Evolutionary conservation across 2,113 vertebrate species (phyloP), one percentile per base, ranked within the genome.

Genomic region (Scophthalmus maximus): DNA sequence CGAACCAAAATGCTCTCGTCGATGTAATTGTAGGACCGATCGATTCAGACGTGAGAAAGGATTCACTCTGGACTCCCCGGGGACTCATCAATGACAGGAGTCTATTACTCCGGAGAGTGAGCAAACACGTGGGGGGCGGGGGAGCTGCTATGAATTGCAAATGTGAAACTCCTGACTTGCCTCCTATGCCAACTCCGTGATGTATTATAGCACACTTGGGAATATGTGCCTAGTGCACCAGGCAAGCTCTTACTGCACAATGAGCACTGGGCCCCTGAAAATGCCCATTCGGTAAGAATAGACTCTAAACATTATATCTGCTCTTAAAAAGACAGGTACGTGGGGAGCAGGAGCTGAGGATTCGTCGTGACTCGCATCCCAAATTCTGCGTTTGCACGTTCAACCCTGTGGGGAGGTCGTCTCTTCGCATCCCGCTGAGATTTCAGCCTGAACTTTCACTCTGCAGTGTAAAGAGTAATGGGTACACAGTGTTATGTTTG

Each of bases 21-120:
- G 61, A 81, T 89, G 85, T 83, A 86, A 90, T 91, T 92, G 78
- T 77, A 32, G 78, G 82, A 81, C 60, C 46, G 62, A 85, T 92
- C 89, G 22, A 92, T 91, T 73, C 42, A 25, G 76, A 79, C 65
- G 68, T 75, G 81, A 79, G 83, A 83, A 77, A 77, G 84, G 86
- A 84, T 84, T 84, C 76, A 63, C 73, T 87, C 40, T 26, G 56
- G 36, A 29, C 61, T 68, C 86, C 76, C 68, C 22, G 2, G 84
- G 86, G 84, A 83, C 83, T 88, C 73, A 74, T 87, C 88, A 89
- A 47, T 86, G 88, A 86, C 85, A 86, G 58, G 25, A 81, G 84
- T 87, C 80, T 85, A 84, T 91, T 91, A 77, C 88, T 79, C 68
- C 59, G 27, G 64, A 82, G 68, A 80, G 76, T 56, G 58, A 10